Evolutionary conservation across 2,888 invertebrate species (phyloP).

Genomic region (Drosophila prostipennis): DNA sequence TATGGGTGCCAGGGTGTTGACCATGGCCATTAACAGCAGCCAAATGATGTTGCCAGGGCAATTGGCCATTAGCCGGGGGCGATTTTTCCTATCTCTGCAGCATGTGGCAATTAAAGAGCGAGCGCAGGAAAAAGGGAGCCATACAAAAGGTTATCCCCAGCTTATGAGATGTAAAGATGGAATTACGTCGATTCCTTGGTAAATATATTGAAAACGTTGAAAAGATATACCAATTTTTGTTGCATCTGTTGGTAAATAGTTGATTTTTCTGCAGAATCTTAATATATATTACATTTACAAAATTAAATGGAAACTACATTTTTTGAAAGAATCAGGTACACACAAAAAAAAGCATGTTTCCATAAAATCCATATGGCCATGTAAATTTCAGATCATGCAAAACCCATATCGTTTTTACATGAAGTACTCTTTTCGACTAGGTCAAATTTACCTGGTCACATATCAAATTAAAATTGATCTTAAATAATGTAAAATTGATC

Average conservation of each 20-base stretch:
- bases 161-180: constrained; percentile 16
- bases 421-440: too few relatives aligned
- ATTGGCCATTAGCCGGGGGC: constrained; percentile 50
- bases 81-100: constrained; percentile 53
- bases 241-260: neutral
- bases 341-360: too few relatives aligned
- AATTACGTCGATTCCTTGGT: constrained; percentile 5
- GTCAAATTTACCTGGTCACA: too few relatives aligned
- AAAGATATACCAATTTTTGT: neutral
- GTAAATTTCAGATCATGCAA: too few relatives aligned
- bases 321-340: too few relatives aligned
- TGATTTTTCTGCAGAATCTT: neutral
- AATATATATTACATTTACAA: neutral
- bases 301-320: too few relatives aligned
- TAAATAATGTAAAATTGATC: too few relatives aligned
- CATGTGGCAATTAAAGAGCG: constrained; percentile 48
- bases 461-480: too few relatives aligned
- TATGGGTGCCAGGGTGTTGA: constrained; percentile 22
- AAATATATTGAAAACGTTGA: neutral
- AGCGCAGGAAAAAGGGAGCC: constrained; percentile 2
- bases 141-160: neutral
- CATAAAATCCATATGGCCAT: too few relatives aligned
- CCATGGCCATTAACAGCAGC: constrained; percentile 40
- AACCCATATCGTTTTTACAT: too few relatives aligned
- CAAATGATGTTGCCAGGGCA: constrained; percentile 41